These are phyloP conservation scores for Sclerurus mexicanus DNA, from an alignment of 2,113 vertebrate genomes.

Conservation along the genomic window DNA sequence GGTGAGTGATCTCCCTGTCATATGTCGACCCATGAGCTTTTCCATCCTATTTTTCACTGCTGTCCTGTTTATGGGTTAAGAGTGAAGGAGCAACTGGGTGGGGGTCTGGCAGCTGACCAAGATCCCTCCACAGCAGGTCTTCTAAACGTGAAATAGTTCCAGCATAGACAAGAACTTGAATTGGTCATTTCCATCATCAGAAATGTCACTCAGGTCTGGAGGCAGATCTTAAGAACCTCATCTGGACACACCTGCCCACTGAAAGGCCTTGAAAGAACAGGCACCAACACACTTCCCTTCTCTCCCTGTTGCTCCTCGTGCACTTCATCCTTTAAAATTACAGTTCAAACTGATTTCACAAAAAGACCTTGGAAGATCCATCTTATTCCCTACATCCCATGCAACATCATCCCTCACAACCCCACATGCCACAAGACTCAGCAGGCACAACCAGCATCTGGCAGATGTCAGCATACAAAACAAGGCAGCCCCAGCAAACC, in stretches of 20 bases:
- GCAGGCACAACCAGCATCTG: not conserved
- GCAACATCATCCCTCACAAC: not conserved
- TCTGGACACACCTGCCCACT: not conserved
- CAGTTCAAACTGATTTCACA: fast-evolving
- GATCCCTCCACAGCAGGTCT: not conserved
- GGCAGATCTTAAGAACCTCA: not conserved
- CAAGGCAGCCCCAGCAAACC: not conserved
- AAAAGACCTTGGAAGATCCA: not conserved
- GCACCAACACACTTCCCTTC: not conserved
- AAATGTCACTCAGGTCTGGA: not conserved
- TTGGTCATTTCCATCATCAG: not conserved
- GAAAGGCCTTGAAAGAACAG: not conserved
- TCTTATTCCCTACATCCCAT: not conserved
- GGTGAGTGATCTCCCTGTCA: not conserved
- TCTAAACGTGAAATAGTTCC: not conserved
- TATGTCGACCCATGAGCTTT: fast-evolving
- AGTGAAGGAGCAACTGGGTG: not conserved
- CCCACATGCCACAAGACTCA: not conserved
- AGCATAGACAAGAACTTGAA: not conserved
- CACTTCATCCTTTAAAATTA: not conserved
- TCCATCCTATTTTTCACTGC: not conserved
- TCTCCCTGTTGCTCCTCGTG: not conserved
- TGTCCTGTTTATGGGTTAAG: not conserved
- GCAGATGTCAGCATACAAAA: not conserved
- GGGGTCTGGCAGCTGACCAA: fast-evolving